Base-by-base conservation (phyloP, 2,797 vertebrate genomes). In the Odontamblyopus rebecca region DNA sequence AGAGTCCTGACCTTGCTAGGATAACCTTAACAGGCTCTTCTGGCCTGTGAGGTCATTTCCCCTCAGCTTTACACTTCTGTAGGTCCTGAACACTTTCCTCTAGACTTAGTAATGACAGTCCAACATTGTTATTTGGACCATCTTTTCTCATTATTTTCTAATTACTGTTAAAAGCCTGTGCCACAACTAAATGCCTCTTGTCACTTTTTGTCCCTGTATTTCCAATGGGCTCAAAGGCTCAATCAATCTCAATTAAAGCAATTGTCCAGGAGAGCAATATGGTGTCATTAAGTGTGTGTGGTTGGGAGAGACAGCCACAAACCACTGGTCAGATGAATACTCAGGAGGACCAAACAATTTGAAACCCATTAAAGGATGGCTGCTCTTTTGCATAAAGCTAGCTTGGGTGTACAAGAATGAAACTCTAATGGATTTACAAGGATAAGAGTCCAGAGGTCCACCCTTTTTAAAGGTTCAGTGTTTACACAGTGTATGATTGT, bases 121-220 rank as follows among this genome's bases (percentile, higher is more conserved):
- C n/a, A 65, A 65, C 63, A 50, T 8, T 65, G 63, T 65, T 50
- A 65, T 50, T 50, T 48, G 38, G 13, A 48, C 63, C 63, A 48
- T 65, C 63, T 65, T 65, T 66, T 66, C 41, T 66, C 64, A 66
- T 66, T 66, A 66, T 26, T 65, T 48, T 65, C 38, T 65, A 65
- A 65, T 48, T 65, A 65, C 63, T 27, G 38, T 48, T 65, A 65
- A 65, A 66, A 66, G 64, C 41, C 44, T 2, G 26, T 6, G 26
- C 44, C 64, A 66, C 44, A 66, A 66, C 64, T 50, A 66, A 66
- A 66, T 44, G 27, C 64, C 23, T 16, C 63, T 66, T 50, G 41
- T 66, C 63, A 51, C 41, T 51, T 66, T 66, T 50, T 66, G 64
- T 66, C 64, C 26, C 44, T 18, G 26, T 66, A 29, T 61, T 70